These are phyloP conservation scores for Pseudococcus viburni DNA, from an alignment of 2,888 invertebrate species.

Conservation along the genomic window DNA sequence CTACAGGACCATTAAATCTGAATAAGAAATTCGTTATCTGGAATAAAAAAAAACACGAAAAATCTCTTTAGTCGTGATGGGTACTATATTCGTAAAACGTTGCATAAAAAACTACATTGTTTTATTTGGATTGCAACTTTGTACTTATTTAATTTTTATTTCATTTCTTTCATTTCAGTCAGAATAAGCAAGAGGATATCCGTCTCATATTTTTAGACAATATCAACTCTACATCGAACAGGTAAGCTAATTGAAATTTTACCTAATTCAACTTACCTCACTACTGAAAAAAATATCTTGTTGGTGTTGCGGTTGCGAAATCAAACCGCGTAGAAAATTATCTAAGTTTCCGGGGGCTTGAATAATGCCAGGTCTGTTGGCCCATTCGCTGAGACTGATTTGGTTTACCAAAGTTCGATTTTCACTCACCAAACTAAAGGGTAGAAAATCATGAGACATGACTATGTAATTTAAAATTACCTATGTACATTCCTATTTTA, in stretches of 20 bases:
- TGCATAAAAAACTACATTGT: too few species aligned
- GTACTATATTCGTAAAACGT: too few species aligned
- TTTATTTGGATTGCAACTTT: too few species aligned
- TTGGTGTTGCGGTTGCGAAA: slow-evolving; percentile 67
- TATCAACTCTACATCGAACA: not conserved
- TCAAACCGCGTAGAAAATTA: slow-evolving; percentile 67
- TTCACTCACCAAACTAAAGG: slow-evolving; percentile 67
- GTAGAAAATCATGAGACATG: not conserved
- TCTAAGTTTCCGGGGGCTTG: slow-evolving; percentile 67
- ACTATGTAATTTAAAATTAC: too few species aligned
- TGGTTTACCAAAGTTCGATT: slow-evolving; percentile 65
- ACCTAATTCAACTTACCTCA: slow-evolving; percentile 62
- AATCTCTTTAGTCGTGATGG: too few species aligned
- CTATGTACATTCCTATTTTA: too few species aligned
- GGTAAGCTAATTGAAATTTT: not conserved
- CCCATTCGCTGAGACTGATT: slow-evolving; percentile 67
- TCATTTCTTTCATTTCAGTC: not conserved
- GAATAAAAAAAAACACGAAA: slow-evolving; percentile 71
- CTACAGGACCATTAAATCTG: slow-evolving; percentile 71
- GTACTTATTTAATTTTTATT: not conserved
- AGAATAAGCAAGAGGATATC: not conserved
- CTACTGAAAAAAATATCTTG: slow-evolving; percentile 68
- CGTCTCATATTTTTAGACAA: not conserved
- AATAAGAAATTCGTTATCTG: slow-evolving; percentile 89
- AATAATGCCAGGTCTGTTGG: slow-evolving; percentile 67